phyloP scores from a whole-genome alignment of 2,797 vertebrate species.

The Alca torda region DNA sequence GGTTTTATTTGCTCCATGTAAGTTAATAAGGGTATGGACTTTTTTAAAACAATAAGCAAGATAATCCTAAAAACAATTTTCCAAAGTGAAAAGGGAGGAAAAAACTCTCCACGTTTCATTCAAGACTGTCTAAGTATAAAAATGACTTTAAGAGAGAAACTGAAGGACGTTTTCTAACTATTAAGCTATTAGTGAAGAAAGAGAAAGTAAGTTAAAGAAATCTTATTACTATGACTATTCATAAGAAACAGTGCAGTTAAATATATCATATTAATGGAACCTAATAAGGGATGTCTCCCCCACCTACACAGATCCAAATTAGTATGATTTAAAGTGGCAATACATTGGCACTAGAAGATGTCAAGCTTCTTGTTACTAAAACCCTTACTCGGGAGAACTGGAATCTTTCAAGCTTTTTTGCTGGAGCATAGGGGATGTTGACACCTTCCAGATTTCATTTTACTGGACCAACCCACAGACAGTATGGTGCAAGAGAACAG shows the following conservation, averaged over 20 bases:
- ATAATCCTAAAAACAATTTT: constrained; percentile 67
- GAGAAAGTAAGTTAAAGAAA: background rate
- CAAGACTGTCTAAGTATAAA: background rate
- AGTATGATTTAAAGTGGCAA: background rate
- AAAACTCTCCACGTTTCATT: background rate
- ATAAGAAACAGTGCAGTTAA: background rate
- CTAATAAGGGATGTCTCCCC: background rate
- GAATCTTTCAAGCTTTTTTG: constrained; percentile 44
- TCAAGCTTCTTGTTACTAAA: constrained; percentile 11
- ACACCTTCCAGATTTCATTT: constrained; percentile 75
- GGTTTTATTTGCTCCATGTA: constrained; percentile 72
- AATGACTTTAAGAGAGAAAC: background rate
- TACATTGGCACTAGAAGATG: background rate
- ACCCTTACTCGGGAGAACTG: constrained; percentile 10
- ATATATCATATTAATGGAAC: background rate
- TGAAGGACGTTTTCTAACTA: background rate
- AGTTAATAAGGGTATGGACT: constrained; percentile 58
- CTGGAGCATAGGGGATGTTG: constrained; percentile 63
- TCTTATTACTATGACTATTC: background rate
- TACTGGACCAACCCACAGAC: constrained; percentile 77
- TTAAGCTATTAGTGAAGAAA: background rate
- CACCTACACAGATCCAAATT: background rate
- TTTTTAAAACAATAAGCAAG: constrained; percentile 66
- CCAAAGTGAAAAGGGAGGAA: constrained; percentile 23
- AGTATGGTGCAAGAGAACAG: constrained; percentile 75